These are phyloP conservation scores for Lepidocolaptes lacrymiger DNA, from an alignment of 2,797 vertebrate genomes.

Conservation along the genomic window DNA sequence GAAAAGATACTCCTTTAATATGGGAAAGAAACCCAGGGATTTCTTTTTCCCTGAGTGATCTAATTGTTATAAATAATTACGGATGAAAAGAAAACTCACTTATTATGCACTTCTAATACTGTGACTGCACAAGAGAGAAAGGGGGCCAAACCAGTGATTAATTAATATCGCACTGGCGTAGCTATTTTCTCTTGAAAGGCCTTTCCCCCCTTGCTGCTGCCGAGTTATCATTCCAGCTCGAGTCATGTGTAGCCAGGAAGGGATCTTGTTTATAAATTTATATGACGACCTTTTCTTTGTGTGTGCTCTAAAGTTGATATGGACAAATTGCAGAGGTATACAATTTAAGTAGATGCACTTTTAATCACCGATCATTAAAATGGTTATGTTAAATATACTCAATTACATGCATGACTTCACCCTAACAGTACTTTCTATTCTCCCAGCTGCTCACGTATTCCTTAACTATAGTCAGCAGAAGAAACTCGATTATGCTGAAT, in stretches of 20 bases:
- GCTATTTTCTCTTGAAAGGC: slow-evolving; percentile 43
- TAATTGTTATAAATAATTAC: slow-evolving; percentile 62
- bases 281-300: slow-evolving; percentile 75
- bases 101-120: slow-evolving; percentile 51
- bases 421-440: slow-evolving; percentile 82
- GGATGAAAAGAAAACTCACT: slow-evolving; percentile 50
- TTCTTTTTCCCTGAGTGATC: not conserved
- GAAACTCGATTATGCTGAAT: slow-evolving; percentile 84
- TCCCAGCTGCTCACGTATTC: slow-evolving; percentile 83
- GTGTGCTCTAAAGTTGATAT: slow-evolving; percentile 77
- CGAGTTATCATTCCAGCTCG: slow-evolving; percentile 47
- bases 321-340: slow-evolving; percentile 81
- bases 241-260: slow-evolving; percentile 49
- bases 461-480: slow-evolving; percentile 80
- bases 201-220: not conserved
- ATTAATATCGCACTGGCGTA: slow-evolving; percentile 55
- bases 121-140: slow-evolving; percentile 27
- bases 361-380: slow-evolving; percentile 88
- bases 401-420: slow-evolving; percentile 87
- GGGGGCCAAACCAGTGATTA: slow-evolving; percentile 53
- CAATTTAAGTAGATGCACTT: slow-evolving; percentile 83
- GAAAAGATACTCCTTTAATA: not conserved
- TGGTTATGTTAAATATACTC: slow-evolving; percentile 89
- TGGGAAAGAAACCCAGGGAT: not conserved
- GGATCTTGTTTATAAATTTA: slow-evolving; percentile 77